Evolutionary conservation across 2,113 vertebrate genomes (phyloP).

Genomic region (Fregetta grallaria): DNA sequence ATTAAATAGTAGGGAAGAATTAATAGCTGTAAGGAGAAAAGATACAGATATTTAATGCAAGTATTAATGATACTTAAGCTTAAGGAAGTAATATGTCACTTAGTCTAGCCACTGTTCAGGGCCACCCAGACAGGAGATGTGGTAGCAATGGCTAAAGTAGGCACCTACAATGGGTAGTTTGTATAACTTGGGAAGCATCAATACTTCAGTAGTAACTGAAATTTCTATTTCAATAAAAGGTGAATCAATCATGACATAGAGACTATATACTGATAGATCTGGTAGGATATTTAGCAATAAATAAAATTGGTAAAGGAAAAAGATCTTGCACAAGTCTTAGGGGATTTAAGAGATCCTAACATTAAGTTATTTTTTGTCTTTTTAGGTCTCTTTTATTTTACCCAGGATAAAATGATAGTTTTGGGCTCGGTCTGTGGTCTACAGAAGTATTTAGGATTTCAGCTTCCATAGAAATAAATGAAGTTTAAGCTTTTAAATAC

Average conservation of each 20-base stretch:
- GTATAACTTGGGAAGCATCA: not conserved
- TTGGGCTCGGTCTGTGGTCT: not conserved
- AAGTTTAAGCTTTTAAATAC: not conserved
- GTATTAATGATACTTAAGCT: not conserved
- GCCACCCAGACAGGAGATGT: not conserved
- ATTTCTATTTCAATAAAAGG: not conserved
- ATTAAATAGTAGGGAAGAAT: not conserved
- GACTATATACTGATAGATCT: not conserved
- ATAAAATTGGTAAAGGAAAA: not conserved
- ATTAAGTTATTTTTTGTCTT: not conserved
- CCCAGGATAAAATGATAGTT: not conserved
- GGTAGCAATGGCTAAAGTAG: not conserved
- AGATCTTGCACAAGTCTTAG: not conserved
- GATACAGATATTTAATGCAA: not conserved
- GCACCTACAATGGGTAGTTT: not conserved
- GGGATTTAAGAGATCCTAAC: not conserved
- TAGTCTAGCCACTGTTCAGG: not conserved
- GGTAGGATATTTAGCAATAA: not conserved
- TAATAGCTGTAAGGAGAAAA: not conserved
- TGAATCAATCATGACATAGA: not conserved
- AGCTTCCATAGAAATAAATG: not conserved
- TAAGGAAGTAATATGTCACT: not conserved
- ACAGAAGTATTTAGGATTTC: not conserved
- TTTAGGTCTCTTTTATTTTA: not conserved
- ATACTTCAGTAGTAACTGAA: not conserved